Evolutionary conservation across 2,888 invertebrate species (phyloP).

Genomic region (Coremacera marginata): DNA sequence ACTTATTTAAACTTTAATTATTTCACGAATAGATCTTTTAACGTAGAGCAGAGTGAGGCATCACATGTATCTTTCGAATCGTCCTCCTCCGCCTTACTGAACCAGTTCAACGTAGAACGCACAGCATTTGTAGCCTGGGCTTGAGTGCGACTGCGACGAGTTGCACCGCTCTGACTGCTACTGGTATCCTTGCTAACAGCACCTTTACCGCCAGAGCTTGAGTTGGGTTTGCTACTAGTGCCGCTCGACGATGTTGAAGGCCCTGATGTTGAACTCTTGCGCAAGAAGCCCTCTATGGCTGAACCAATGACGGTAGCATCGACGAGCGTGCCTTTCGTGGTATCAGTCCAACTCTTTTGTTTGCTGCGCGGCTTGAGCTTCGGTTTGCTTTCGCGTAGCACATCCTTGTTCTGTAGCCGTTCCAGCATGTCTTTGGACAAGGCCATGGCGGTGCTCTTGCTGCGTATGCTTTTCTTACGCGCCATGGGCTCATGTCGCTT

Average conservation of each 20-base stretch:
- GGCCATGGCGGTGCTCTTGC: conserved; percentile 70
- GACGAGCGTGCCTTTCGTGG: conserved; percentile 76
- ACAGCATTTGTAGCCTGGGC: conserved; percentile 62
- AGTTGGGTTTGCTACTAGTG: conserved; percentile 31
- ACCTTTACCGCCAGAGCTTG: conserved; percentile 62
- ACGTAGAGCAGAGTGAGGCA: conserved; percentile 83
- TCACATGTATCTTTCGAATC: conserved; percentile 80
- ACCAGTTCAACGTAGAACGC: conserved; percentile 72
- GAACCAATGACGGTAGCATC: conserved; percentile 85
- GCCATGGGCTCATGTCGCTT: conserved; percentile 83
- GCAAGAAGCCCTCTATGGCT: conserved; percentile 86
- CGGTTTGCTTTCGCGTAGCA: conserved; percentile 67
- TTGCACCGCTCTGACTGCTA: conserved; percentile 50
- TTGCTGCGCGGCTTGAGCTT: conserved; percentile 64
- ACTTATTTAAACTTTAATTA: conserved; percentile 68
- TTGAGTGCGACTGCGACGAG: conserved; percentile 58
- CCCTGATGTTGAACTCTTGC: conserved; percentile 70
- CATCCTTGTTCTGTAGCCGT: conserved; percentile 71
- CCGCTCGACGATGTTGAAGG: conserved; percentile 54
- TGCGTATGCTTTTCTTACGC: conserved; percentile 73
- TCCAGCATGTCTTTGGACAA: conserved; percentile 75
- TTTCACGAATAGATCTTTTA: conserved; percentile 90
- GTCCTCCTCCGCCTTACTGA: conserved; percentile 77
- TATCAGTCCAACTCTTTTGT: conserved; percentile 65
- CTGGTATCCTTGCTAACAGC: conserved; percentile 67